A percentile compares a stretch with the other conserved stretches of the same genome.
Evolutionary conservation across 2,113 vertebrate genomes (phyloP).

Genomic region (Gopherus flavomarginatus): DNA sequence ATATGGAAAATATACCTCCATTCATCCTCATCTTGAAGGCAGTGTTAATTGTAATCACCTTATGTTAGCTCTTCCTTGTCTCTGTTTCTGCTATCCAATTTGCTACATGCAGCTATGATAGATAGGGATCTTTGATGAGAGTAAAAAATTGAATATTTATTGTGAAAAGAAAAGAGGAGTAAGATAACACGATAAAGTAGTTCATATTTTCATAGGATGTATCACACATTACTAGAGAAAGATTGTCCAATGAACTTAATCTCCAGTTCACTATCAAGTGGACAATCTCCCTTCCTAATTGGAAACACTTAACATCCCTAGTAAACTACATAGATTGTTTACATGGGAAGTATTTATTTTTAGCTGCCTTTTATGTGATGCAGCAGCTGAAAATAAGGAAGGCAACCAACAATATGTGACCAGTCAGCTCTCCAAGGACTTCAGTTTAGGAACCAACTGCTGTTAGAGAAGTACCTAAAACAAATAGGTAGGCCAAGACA

Average conservation of each 20-base stretch:
- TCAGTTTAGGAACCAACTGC: neutral
- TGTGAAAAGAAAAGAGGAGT: neutral
- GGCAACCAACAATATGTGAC: neutral
- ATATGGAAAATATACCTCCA: neutral
- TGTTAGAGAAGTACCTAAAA: neutral
- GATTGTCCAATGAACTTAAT: neutral
- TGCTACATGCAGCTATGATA: neutral
- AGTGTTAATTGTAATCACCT: neutral
- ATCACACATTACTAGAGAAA: neutral
- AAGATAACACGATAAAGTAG: neutral
- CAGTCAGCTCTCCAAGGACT: neutral
- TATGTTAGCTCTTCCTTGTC: neutral
- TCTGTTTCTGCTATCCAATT: rapidly evolving
- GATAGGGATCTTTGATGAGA: neutral
- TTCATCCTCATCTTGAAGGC: neutral
- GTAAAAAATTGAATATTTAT: neutral
- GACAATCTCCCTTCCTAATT: neutral
- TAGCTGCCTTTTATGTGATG: neutral
- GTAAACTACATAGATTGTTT: neutral
- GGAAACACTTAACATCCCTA: neutral
- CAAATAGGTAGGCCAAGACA: neutral
- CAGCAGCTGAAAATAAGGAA: neutral
- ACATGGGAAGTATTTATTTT: neutral
- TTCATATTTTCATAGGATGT: neutral
- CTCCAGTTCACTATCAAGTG: neutral